These are phyloP conservation scores for Lepidotrigona ventralis DNA, from an alignment of 1,140 invertebrate genomes.

Conservation along the genomic window DNA sequence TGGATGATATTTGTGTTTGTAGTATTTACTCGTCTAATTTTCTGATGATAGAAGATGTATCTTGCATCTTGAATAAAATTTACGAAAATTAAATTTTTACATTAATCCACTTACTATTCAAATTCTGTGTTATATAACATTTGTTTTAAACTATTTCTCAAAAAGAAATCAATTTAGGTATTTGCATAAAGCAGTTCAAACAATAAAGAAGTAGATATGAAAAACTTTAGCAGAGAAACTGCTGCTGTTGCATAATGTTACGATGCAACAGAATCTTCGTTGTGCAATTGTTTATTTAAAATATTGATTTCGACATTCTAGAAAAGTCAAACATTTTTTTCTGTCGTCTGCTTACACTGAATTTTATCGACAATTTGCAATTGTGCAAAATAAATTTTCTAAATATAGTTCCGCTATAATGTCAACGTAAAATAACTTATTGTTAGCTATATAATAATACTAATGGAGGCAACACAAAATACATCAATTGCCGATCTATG, in stretches of 20 bases:
- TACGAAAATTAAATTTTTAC: too few species aligned
- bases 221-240: not conserved
- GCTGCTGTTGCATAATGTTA: conserved; percentile 9
- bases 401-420: not conserved
- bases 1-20: too few species aligned
- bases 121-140: not conserved
- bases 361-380: not conserved
- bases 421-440: not conserved
- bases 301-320: not conserved
- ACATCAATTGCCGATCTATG: not conserved
- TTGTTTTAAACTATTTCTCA: not conserved
- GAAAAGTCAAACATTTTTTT: not conserved
- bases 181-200: not conserved
- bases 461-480: not conserved
- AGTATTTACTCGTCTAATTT: too few species aligned
- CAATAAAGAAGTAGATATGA: not conserved
- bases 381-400: not conserved
- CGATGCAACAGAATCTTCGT: not conserved
- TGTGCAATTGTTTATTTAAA: not conserved
- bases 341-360: not conserved
- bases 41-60: too few species aligned
- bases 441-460: too few species aligned
- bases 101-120: too few species aligned
- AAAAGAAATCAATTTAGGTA: not conserved
- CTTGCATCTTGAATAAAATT: too few species aligned